These are phyloP conservation scores for Bombus superbus DNA, from an alignment of 1,140 invertebrate species.

Conservation along the genomic window DNA sequence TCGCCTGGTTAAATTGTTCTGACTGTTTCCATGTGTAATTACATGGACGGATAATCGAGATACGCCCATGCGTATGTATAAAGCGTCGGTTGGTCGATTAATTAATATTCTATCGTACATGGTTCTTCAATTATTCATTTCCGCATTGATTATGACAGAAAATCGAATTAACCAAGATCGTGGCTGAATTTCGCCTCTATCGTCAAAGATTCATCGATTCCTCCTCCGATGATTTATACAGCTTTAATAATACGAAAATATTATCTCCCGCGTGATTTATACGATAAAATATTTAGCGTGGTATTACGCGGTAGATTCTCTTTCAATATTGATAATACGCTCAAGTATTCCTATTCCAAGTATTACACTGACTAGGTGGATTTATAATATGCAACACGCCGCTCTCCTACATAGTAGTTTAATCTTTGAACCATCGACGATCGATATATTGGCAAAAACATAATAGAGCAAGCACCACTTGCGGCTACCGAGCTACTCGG, in stretches of 20 bases:
- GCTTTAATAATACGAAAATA: background rate
- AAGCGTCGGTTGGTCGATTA: background rate
- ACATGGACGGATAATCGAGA: background rate
- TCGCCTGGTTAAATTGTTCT: background rate
- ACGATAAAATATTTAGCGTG: background rate
- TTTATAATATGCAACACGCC: background rate
- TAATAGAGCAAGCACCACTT: constrained; percentile 14
- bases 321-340: background rate
- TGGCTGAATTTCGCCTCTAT: background rate
- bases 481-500: background rate
- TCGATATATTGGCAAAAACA: constrained; percentile 32
- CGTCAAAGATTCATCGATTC: background rate
- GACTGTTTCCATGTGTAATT: background rate
- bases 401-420: background rate
- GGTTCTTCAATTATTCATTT: background rate
- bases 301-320: background rate
- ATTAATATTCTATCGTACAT: background rate
- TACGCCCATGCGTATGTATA: background rate
- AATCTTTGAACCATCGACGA: constrained; percentile 20
- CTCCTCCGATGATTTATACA: background rate
- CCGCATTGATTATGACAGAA: background rate
- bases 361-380: background rate
- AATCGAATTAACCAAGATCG: background rate
- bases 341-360: background rate
- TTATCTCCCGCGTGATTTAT: no score